These are phyloP conservation scores for Scleropages formosus DNA, from an alignment of 2,797 vertebrate genomes.

Conservation along the genomic window DNA sequence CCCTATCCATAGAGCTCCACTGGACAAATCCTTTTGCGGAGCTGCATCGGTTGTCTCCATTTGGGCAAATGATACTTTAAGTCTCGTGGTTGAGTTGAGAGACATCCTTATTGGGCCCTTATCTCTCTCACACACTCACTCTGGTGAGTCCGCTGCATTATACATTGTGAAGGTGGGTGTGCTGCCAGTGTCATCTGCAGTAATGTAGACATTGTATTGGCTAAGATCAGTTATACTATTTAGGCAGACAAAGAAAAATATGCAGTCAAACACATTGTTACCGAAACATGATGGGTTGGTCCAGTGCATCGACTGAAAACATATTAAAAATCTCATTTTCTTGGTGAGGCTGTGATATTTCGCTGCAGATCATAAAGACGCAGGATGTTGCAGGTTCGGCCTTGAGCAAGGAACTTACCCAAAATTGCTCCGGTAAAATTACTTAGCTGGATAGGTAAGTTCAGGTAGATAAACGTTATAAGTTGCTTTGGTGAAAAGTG, in stretches of 20 bases:
- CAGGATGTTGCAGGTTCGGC: too few species aligned
- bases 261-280: too few species aligned
- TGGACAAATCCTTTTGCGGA: not conserved
- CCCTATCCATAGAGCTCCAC: not conserved
- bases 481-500: not conserved
- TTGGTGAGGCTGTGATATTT: not conserved
- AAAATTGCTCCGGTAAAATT: too few species aligned
- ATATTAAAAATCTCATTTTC: not conserved
- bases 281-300: not conserved
- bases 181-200: not conserved
- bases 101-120: conserved; percentile 32
- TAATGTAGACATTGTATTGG: conserved; percentile 23
- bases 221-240: conserved; percentile 3
- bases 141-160: conserved; percentile 20
- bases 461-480: too few species aligned
- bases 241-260: not conserved
- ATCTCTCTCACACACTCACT: conserved; percentile 28
- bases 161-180: not conserved
- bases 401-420: not conserved
- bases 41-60: not conserved
- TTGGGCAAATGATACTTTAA: conserved; percentile 8
- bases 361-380: not conserved
- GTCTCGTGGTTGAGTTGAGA: conserved; percentile 22
- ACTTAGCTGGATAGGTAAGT: too few species aligned
- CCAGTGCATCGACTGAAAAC: not conserved